Conservation (phyloP, 2,888 invertebrate species). For the Ganaspis brasiliensis region DNA sequence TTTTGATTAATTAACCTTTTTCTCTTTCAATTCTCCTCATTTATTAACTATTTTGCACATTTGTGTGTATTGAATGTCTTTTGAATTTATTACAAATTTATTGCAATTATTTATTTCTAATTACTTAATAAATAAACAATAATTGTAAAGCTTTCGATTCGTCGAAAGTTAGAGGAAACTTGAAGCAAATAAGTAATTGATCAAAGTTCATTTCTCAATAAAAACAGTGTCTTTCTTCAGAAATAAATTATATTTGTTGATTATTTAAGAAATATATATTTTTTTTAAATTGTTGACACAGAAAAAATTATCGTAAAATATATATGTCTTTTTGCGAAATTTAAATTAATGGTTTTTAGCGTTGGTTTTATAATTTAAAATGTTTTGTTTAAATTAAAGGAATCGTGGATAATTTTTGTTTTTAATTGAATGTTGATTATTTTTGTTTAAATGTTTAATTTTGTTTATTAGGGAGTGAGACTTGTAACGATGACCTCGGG, state of each 20-base stretch:
- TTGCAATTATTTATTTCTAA: conserved; percentile 11
- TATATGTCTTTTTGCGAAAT: background rate
- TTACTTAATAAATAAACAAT: background rate
- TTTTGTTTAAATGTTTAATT: conserved; percentile 28
- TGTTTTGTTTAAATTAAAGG: too few relatives aligned
- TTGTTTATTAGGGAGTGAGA: conserved; percentile 74
- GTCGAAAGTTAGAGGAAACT: background rate
- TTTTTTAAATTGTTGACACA: too few relatives aligned
- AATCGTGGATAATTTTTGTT: background rate
- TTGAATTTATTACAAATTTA: conserved; percentile 4
- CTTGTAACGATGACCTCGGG: conserved; percentile 87
- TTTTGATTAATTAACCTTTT: conserved; percentile 15
- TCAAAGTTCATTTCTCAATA: conserved; percentile 15
- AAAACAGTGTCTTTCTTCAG: background rate
- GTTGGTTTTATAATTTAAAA: too few relatives aligned
- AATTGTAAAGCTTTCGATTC: background rate
- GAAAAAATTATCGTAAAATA: too few relatives aligned
- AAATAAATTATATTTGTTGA: too few relatives aligned
- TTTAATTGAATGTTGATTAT: background rate
- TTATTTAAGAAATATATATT: too few relatives aligned
- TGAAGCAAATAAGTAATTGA: background rate
- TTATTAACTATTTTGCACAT: background rate
- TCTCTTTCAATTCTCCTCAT: background rate
- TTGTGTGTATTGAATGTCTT: background rate
- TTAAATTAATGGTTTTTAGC: too few relatives aligned